Percentiles rank a stretch among this genome's conserved stretches.
These are phyloP conservation scores for Acomys russatus DNA, from an alignment of 2,797 vertebrate genomes.

Conservation along the genomic window DNA sequence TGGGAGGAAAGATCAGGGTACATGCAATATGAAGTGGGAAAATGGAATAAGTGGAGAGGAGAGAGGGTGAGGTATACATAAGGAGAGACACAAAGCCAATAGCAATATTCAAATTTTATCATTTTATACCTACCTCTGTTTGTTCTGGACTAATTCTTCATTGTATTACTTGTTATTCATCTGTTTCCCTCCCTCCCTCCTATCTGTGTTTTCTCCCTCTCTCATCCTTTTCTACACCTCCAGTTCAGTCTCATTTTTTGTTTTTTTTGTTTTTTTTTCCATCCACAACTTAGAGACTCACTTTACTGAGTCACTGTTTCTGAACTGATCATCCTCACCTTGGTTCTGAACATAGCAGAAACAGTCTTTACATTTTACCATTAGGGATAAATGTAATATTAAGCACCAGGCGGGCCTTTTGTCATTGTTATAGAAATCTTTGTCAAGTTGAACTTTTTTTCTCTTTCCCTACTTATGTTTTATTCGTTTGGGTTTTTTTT, in stretches of 20 bases:
- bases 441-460: background rate
- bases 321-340: background rate
- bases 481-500: background rate
- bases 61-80: too few relatives aligned
- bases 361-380: background rate
- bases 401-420: background rate
- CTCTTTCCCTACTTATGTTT: background rate
- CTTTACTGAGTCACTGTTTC: background rate
- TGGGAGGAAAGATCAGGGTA: too few relatives aligned
- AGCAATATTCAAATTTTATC: background rate
- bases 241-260: too few relatives aligned
- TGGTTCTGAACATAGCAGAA: background rate
- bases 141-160: constrained; percentile 3
- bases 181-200: fast-evolving
- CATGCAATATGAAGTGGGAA: background rate
- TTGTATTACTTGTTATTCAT: background rate
- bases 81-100: background rate
- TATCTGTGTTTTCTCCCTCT: background rate
- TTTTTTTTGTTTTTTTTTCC: background rate
- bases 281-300: background rate
- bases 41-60: background rate
- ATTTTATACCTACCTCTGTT: background rate
- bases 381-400: background rate
- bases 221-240: background rate
- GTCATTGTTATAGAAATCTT: background rate